These are phyloP conservation scores for Drosophila triauraria DNA, from an alignment of 1,140 invertebrate genomes.

Conservation along the genomic window DNA sequence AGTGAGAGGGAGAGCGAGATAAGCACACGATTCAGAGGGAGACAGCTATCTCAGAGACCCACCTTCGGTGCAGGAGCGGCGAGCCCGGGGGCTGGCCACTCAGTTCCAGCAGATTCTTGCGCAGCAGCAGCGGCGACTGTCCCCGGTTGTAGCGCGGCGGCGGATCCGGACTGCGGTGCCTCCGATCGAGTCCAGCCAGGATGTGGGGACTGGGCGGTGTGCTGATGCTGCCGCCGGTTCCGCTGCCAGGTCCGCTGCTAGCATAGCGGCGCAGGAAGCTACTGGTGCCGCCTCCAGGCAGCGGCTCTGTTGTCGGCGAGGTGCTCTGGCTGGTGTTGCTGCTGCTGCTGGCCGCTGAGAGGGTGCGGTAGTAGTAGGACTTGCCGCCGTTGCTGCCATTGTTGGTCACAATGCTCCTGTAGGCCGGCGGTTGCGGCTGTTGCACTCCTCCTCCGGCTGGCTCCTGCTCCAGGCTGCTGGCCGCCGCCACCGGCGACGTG, in stretches of 20 bases:
- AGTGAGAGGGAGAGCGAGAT: neutral
- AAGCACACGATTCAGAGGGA: constrained; percentile 11
- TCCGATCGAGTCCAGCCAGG: constrained; percentile 75
- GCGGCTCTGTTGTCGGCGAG: constrained; percentile 71
- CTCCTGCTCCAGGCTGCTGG: constrained; percentile 49
- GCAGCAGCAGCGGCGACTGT: constrained; percentile 87
- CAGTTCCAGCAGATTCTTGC: constrained; percentile 87
- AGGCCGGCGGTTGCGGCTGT: constrained; percentile 72
- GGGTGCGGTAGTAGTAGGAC: constrained; percentile 74
- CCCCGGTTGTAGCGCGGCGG: constrained; percentile 88
- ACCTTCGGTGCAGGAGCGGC: constrained; percentile 88
- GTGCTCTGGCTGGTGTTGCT: constrained; percentile 75
- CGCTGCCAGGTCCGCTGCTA: constrained; percentile 1
- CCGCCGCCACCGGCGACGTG: constrained; percentile 65
- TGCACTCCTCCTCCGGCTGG: constrained; percentile 26
- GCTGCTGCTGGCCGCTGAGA: constrained; percentile 75
- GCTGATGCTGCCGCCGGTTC: constrained; percentile 42
- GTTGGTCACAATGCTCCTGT: constrained; percentile 43
- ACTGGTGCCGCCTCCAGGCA: constrained; percentile 32
- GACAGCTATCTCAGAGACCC: constrained; percentile 19
- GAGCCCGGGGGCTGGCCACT: constrained; percentile 86
- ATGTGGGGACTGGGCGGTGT: constrained; percentile 71
- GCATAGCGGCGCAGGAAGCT: constrained; percentile 47
- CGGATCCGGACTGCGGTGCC: constrained; percentile 88
- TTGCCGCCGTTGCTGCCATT: constrained; percentile 33